Evolutionary conservation across 2,888 invertebrate species (phyloP).

Genomic region (Sphaerophoria taeniata): DNA sequence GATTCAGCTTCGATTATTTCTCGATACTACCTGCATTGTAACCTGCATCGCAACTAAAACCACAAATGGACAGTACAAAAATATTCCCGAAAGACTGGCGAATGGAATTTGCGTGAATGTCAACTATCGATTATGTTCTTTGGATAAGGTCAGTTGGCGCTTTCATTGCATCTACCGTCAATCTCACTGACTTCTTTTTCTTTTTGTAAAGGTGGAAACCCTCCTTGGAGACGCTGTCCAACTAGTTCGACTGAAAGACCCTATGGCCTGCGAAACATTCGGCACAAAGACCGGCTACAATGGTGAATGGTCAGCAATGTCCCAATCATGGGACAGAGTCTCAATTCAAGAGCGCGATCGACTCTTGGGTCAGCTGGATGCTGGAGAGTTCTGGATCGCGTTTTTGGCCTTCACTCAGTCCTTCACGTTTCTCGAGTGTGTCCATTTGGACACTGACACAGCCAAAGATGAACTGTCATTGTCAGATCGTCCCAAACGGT

Average conservation of each 20-base stretch:
- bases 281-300: constrained; percentile 87
- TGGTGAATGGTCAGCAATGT: constrained; percentile 88
- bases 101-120: constrained; percentile 89
- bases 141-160: constrained; percentile 78
- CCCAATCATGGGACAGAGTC: constrained; percentile 90
- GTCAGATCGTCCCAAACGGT: constrained; percentile 88
- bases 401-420: constrained; percentile 92
- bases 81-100: constrained; percentile 85
- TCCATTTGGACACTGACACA: constrained; percentile 94
- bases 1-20: constrained; percentile 86
- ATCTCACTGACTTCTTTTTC: background rate
- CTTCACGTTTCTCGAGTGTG: constrained; percentile 92
- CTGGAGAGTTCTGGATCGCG: constrained; percentile 92
- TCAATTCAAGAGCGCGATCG: constrained; percentile 89
- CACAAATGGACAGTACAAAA: constrained; percentile 83
- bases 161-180: background rate
- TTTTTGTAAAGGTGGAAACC: constrained; percentile 86
- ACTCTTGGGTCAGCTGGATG: constrained; percentile 86
- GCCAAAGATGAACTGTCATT: constrained; percentile 92
- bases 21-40: constrained; percentile 93
- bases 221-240: constrained; percentile 88
- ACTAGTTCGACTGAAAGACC: constrained; percentile 88
- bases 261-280: constrained; percentile 84
- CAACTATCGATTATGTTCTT: constrained; percentile 86
- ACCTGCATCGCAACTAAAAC: constrained; percentile 86